Evolutionary conservation across 1,140 invertebrate genomes (phyloP), one percentile per base, ranked within the genome.

Genomic region (Agraylea sexmaculata): DNA sequence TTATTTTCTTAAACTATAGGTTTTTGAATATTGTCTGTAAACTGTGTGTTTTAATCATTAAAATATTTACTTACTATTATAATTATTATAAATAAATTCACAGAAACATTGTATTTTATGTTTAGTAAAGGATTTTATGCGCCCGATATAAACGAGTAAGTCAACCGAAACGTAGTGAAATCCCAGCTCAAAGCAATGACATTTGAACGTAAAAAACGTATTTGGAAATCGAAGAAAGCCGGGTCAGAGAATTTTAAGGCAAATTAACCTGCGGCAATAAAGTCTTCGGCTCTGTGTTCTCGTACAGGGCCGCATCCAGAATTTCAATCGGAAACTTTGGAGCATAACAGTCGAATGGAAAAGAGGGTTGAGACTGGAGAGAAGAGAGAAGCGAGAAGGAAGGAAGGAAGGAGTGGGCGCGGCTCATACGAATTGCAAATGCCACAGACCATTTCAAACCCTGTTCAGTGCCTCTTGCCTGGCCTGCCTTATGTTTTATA

Each of bases 291-390:
- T n/a, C 35, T n/a, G n/a, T n/a, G n/a, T n/a, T n/a, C n/a, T n/a
- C n/a, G n/a, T n/a, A n/a, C n/a, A n/a, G n/a, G n/a, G n/a, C 35
- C 35, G 35, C 21, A 37, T 23, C 35, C 7, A 25, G 35, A 37
- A 37, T 37, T 37, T 37, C 35, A 37, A 37, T 37, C 35, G 17
- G 35, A 17, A 32, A 21, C 18, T 36, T n/a, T n/a, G n/a, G n/a
- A n/a, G n/a, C n/a, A n/a, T n/a, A n/a, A n/a, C n/a, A n/a, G n/a
- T n/a, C n/a, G n/a, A n/a, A n/a, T n/a, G n/a, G n/a, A n/a, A n/a
- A n/a, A n/a, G n/a, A n/a, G n/a, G n/a, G n/a, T n/a, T n/a, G n/a
- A n/a, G n/a, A n/a, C n/a, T n/a, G n/a, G n/a, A n/a, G n/a, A n/a
- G n/a, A n/a, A n/a, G n/a, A n/a, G n/a, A n/a, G n/a, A n/a, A n/a